Evolutionary conservation across 2,113 vertebrate species (phyloP), one percentile per base, ranked within the genome.

Genomic region (Crotalus tigris): DNA sequence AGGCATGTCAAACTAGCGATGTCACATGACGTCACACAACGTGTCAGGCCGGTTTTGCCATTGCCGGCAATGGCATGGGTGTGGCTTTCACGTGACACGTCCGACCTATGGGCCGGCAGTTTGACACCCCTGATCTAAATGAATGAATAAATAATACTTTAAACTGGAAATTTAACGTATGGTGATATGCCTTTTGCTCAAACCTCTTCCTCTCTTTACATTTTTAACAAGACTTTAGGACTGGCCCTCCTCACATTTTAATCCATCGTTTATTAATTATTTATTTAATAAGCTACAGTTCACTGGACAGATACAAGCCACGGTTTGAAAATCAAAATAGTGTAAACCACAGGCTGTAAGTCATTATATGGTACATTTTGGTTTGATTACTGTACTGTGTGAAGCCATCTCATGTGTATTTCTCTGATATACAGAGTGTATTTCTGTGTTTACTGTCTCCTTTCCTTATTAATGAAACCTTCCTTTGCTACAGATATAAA

Each of bases 401-500:
- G 33, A 81, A 81, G 17, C 15, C 17, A 81, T 0, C 7, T 21
- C 17, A 21, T 21, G 33, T 81, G n/a, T 39, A 39, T 81, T 75
- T n/a, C 69, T 75, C 57, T 58, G 57, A 58, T 19, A 58, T 21
- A 58, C 57, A 21, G 5, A 58, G 69, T 17, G 15, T 7, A 33
- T 75, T 29, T 64, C 5, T 81, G 0, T 81, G 33, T 81, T 81
- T 39, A 75, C n/a, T 75, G 33, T 75, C 5, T 2, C 15, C 13
- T 75, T 81, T 81, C 15, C 33, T 81, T 81, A 81, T 81, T 81
- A 44, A 81, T 81, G 75, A 81, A 81, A 81, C 6, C 3, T 44
- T 81, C n/a, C 6, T 57, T 94, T 87, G 95, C 92, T 92, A 85
- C 93, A 99, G 99, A 92, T 99, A 99, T 96, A 99, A 99, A 97